These are phyloP conservation scores for Chitala chitala DNA, from an alignment of 2,113 vertebrate species.

Conservation along the genomic window DNA sequence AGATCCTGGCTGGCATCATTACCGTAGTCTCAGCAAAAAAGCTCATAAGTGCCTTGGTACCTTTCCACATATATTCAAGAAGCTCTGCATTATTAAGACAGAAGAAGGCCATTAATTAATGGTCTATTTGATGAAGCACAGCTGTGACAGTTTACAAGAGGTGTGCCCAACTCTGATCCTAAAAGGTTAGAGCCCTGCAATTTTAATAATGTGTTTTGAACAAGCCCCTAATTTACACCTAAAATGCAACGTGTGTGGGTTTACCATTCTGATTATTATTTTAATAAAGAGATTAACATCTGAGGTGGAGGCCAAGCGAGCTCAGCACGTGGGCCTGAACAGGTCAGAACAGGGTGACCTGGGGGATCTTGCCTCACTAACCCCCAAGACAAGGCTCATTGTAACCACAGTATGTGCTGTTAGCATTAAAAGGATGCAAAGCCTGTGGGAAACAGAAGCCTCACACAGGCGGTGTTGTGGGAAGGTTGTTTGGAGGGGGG, in stretches of 20 bases:
- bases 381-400: too few species aligned
- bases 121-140: background rate
- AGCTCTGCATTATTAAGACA: constrained; percentile 2
- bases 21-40: background rate
- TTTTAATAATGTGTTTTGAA: background rate
- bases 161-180: background rate
- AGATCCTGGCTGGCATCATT: background rate
- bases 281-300: background rate
- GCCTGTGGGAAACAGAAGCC: too few species aligned
- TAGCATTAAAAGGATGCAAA: too few species aligned
- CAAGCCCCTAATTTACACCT: background rate
- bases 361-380: too few species aligned
- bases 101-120: constrained; percentile 3
- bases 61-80: background rate
- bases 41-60: background rate
- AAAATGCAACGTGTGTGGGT: background rate
- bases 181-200: background rate
- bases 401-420: too few species aligned
- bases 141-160: background rate
- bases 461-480: too few species aligned
- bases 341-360: too few species aligned
- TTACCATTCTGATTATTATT: background rate
- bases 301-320: background rate
- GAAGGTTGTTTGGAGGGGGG: too few species aligned
- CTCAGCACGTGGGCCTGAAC: background rate